phyloP scores from a whole-genome alignment of 2,888 invertebrate species.

The Blastobasis adustella region DNA sequence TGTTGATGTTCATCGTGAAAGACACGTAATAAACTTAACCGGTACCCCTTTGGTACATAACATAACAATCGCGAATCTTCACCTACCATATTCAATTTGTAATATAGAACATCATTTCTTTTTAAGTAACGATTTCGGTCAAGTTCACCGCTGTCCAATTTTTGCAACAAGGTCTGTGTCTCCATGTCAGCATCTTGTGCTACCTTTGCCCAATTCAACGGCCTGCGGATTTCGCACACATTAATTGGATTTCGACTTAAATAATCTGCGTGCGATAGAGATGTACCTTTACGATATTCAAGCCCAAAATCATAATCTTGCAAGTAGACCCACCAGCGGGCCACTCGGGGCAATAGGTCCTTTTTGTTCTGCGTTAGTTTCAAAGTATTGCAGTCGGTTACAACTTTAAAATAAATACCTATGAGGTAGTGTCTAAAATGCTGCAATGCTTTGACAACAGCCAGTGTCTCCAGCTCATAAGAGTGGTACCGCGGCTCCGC shows the following conservation, averaged over 20 bases:
- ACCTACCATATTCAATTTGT: conserved; percentile 1
- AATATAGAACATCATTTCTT: too few species aligned
- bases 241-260: conserved; percentile 12
- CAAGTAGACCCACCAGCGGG: too few species aligned
- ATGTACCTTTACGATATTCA: conserved; percentile 8
- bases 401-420: too few species aligned
- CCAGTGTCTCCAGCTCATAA: neutral
- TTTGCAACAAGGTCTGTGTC: conserved; percentile 6
- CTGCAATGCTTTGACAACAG: conserved; percentile 1
- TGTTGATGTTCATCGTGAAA: conserved; percentile 12
- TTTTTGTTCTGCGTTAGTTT: conserved; percentile 13
- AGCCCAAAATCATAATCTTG: conserved; percentile 12
- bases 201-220: conserved; percentile 14
- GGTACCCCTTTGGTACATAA: conserved; percentile 9
- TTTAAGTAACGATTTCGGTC: conserved; percentile 2
- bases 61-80: conserved; percentile 6
- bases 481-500: conserved; percentile 7
- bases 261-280: conserved; percentile 10
- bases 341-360: conserved; percentile 13
- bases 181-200: conserved; percentile 14
- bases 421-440: conserved; percentile 11
- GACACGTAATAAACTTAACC: neutral
- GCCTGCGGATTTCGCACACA: conserved; percentile 8
- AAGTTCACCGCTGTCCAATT: conserved; percentile 8
- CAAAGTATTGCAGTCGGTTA: conserved; percentile 11